Conservation (phyloP, 2,888 invertebrate genomes). For the Ophonus ardosiacus region DNA sequence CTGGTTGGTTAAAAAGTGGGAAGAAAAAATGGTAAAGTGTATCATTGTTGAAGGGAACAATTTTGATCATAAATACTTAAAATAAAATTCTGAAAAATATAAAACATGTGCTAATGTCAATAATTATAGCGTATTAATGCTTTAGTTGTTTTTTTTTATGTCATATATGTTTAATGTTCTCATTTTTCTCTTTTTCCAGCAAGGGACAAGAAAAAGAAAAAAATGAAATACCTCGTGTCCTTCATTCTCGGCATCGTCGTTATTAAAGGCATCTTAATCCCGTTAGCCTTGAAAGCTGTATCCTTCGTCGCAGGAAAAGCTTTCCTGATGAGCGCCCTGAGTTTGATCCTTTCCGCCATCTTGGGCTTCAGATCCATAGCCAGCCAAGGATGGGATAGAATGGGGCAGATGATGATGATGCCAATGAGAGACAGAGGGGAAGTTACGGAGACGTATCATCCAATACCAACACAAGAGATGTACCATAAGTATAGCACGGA, state of each 20-base stretch:
- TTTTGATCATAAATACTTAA: no score
- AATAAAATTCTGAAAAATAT: no score
- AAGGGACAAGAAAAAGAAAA: constrained; percentile 72
- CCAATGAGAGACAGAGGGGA: constrained; percentile 48
- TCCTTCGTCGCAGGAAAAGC: constrained; percentile 82
- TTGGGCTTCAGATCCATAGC: constrained; percentile 79
- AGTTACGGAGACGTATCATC: constrained; percentile 47
- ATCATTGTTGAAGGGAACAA: no score
- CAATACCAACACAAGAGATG: constrained; percentile 51
- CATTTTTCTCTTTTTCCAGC: constrained; percentile 67
- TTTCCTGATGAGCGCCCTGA: constrained; percentile 77
- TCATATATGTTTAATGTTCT: no score
- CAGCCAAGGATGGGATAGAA: constrained; percentile 37
- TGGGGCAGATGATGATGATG: constrained; percentile 68
- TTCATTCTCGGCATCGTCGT: constrained; percentile 81
- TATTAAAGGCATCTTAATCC: constrained; percentile 83
- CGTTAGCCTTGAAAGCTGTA: constrained; percentile 83
- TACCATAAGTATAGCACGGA: constrained; percentile 42
- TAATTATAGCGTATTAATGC: no score
- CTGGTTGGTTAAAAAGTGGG: no score
- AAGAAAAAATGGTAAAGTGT: no score
- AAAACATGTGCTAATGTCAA: no score
- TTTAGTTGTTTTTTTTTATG: no score
- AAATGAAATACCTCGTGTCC: constrained; percentile 80
- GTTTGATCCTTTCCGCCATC: constrained; percentile 80